Base-by-base conservation (phyloP, 2,797 vertebrate genomes). In the Limnodromus scolopaceus region DNA sequence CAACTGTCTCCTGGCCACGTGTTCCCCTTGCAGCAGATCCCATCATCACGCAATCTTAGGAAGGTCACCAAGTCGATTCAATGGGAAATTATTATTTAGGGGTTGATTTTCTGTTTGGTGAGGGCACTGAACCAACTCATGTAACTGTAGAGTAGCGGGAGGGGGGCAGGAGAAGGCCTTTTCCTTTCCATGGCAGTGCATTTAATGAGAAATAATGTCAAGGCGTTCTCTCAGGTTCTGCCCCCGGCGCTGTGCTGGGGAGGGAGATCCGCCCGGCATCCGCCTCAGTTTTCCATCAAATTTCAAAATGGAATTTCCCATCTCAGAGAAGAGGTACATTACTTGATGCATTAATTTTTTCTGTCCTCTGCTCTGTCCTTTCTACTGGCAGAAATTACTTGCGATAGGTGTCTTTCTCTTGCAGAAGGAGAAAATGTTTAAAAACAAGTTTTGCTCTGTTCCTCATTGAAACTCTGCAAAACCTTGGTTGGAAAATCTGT, bases 41-140 rank as follows among this genome's bases (percentile, higher is more conserved):
- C 6, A 15, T 7, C 81, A 5, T 30, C 38, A 3, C 6, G 0
- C 2, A 0, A 0, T 16, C 34, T 20, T 1, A 1, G 54, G 39
- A 39, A 32, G 70, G 70, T 51, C 70, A 46, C 57, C 66, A 32
- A 25, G 43, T 22, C 22, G 27, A 34, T 84, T 80, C 22, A 8
- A 0, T 28, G 78, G 45, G 64, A 89, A 49, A 55, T 91, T 16
- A 14, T 55, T 32, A 9, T 55, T 64, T 60, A 9, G 68, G 24
- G 41, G 8, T 5, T 34, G 64, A 19, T 41, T 49, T 75, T 80
- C 45, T 24, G 8, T 53, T 48, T 55, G 68, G 3, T 1, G 17
- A 24, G 38, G 43, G 27, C 60, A 43, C 34, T 25, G 76, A 75
- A 71, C 11, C 78, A 45, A 7, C 41, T 81, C 43, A 6, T 11